Evolutionary conservation across 2,888 invertebrate species (phyloP).

Genomic region (Heteropelma amictum): DNA sequence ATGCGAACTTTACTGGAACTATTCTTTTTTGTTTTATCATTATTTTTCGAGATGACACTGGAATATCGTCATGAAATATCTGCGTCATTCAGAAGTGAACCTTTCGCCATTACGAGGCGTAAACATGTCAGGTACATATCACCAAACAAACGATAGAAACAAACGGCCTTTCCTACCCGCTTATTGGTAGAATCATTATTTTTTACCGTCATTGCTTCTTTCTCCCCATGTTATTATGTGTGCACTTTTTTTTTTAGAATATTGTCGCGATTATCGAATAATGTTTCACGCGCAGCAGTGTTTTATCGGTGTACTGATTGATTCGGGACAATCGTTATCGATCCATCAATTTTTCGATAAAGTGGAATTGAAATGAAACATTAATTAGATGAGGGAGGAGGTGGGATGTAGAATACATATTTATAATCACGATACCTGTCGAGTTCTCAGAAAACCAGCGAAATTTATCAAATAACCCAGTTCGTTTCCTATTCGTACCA

Average conservation of each 20-base stretch:
- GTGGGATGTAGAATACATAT: too few species aligned
- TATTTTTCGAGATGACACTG: too few species aligned
- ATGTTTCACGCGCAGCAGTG: conserved; percentile 42
- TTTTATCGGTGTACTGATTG: conserved; percentile 16
- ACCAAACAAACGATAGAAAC: conserved; percentile 54
- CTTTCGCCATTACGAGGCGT: conserved; percentile 12
- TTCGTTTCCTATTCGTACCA: too few species aligned
- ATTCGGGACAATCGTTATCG: not conserved
- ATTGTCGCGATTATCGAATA: conserved; percentile 58
- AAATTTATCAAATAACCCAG: too few species aligned
- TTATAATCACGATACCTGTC: too few species aligned
- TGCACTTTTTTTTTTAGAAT: conserved; percentile 53
- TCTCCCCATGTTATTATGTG: conserved; percentile 21
- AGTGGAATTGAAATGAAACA: not conserved
- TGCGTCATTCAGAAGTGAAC: too few species aligned
- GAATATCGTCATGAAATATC: too few species aligned
- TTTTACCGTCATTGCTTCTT: conserved; percentile 14
- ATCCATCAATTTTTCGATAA: not conserved
- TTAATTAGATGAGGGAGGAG: not conserved
- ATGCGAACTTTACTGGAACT: too few species aligned
- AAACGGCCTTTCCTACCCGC: conserved; percentile 44
- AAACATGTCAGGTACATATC: conserved; percentile 50
- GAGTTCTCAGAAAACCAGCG: too few species aligned
- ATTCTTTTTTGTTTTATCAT: too few species aligned
- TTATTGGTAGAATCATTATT: conserved; percentile 39